Percentiles rank a stretch among this genome's conserved stretches.
Conservation (phyloP, 2,797 vertebrate genomes). For the Coluber constrictor region DNA sequence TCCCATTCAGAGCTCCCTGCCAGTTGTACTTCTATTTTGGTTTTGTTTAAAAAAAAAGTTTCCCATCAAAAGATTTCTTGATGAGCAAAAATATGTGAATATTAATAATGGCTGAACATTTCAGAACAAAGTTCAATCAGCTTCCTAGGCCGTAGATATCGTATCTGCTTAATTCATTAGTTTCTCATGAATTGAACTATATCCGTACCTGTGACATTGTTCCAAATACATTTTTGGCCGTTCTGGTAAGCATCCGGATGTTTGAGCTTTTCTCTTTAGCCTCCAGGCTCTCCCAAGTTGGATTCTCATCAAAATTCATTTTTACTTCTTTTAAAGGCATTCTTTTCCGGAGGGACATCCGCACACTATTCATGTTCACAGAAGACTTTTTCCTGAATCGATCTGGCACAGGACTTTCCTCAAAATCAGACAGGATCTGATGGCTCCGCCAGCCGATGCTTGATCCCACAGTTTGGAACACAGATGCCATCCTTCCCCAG, state of each 20-base stretch:
- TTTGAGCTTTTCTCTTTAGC: constrained; percentile 65
- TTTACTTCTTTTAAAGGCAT: constrained; percentile 81
- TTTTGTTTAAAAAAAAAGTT: neutral
- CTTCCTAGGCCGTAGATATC: neutral
- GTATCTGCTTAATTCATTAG: neutral
- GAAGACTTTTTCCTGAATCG: constrained; percentile 74
- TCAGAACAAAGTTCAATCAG: neutral
- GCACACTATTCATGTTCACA: constrained; percentile 77
- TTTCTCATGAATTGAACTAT: accelerated
- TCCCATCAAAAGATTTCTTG: neutral
- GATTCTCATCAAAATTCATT: constrained; percentile 68
- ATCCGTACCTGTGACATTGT: constrained; percentile 81
- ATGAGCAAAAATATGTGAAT: neutral
- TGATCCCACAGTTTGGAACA: constrained; percentile 73
- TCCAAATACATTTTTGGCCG: constrained; percentile 79
- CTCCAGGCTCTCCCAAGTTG: constrained; percentile 74
- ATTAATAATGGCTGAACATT: neutral
- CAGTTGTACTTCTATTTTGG: neutral
- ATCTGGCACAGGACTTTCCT: constrained; percentile 71
- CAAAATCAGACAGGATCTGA: constrained; percentile 75
- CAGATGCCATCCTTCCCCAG: constrained; percentile 65
- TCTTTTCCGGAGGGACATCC: constrained; percentile 83
- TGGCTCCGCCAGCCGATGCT: constrained; percentile 78
- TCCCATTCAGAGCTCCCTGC: neutral
- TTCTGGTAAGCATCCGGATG: constrained; percentile 75